Conservation (phyloP, 2,888 invertebrate genomes). For the Oscheius myriophilus region DNA sequence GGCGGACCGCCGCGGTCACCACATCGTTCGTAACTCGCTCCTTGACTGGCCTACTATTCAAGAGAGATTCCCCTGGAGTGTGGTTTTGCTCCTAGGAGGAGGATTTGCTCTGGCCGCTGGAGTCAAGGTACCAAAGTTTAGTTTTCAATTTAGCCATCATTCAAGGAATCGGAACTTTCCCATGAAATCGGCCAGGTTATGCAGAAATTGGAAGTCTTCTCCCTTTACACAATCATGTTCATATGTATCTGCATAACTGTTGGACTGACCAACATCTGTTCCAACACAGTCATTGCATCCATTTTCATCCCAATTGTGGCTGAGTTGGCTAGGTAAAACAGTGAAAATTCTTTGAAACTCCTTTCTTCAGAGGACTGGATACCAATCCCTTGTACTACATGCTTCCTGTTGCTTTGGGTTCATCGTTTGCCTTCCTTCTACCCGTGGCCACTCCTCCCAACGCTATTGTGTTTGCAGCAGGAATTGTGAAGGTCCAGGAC, state of each 20-base stretch:
- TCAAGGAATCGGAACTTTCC: conserved; percentile 80
- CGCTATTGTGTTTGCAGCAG: conserved; percentile 74
- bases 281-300: conserved; percentile 86
- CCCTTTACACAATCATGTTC: conserved; percentile 79
- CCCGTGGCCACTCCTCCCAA: conserved; percentile 93
- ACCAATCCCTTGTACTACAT: conserved; percentile 71
- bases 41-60: conserved; percentile 61
- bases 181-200: conserved; percentile 81
- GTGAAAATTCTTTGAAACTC: background rate
- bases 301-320: conserved; percentile 82
- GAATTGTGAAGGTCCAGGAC: conserved; percentile 53
- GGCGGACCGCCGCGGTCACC: conserved; percentile 7
- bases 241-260: conserved; percentile 84
- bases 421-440: conserved; percentile 73
- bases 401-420: conserved; percentile 70
- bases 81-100: conserved; percentile 64
- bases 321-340: conserved; percentile 48
- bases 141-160: background rate
- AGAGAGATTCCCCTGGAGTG: conserved; percentile 65
- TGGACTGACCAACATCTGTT: conserved; percentile 86
- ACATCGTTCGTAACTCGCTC: conserved; percentile 32
- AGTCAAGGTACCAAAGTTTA: conserved; percentile 43
- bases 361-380: conserved; percentile 40
- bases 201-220: conserved; percentile 78
- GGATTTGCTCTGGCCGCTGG: conserved; percentile 67